Conservation (phyloP, 2,797 vertebrate species). For the Dryobates pubescens region DNA sequence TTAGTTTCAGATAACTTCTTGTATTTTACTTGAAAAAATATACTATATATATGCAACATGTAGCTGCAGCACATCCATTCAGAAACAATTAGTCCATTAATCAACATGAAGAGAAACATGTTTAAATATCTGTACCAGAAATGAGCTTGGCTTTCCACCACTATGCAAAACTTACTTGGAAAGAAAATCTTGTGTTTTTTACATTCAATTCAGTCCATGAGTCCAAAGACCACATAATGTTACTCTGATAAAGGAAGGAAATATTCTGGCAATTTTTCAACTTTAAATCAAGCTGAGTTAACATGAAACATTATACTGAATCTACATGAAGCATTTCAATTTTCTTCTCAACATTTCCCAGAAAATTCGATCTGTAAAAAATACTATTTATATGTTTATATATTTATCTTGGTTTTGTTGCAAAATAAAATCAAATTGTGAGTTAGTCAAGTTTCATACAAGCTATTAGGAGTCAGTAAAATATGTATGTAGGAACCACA, state of each 20-base stretch:
- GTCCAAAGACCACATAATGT: neutral
- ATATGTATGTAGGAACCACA: neutral
- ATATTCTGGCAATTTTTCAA: neutral
- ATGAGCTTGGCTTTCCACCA: neutral
- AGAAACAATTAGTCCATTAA: neutral
- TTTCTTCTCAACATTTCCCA: neutral
- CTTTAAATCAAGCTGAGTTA: neutral
- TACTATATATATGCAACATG: rapidly evolving
- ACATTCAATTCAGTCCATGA: neutral
- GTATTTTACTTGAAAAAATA: neutral
- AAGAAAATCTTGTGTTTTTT: neutral
- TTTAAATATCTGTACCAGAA: neutral
- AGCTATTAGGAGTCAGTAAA: neutral
- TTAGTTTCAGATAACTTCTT: neutral
- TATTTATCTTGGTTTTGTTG: neutral
- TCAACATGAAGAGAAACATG: neutral
- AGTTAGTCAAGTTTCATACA: neutral
- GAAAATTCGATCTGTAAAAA: neutral
- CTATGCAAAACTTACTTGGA: neutral
- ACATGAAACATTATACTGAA: neutral
- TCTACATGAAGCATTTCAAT: neutral
- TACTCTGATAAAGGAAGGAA: neutral
- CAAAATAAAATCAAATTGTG: neutral
- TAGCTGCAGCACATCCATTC: neutral
- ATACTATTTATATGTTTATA: neutral